Evolutionary conservation across 2,797 vertebrate species (phyloP).

Genomic region (Halcyon leucocephala): DNA sequence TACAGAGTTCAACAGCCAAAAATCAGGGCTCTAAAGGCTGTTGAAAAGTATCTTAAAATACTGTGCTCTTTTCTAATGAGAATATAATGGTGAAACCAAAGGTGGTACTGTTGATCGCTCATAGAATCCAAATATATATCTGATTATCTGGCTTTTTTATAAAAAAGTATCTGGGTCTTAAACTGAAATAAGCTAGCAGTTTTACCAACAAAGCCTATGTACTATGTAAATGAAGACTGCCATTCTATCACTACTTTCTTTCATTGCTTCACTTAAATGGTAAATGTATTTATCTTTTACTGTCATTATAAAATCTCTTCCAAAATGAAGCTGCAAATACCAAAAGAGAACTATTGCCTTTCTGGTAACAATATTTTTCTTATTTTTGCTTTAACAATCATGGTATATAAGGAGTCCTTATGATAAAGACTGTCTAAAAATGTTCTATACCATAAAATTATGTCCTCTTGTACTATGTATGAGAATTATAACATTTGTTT

Average conservation of each 20-base stretch:
- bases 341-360: not conserved
- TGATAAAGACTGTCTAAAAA: not conserved
- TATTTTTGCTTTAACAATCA: slow-evolving; percentile 35
- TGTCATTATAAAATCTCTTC: slow-evolving; percentile 23
- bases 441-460: not conserved
- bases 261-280: not conserved
- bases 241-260: not conserved
- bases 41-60: not conserved
- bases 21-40: not conserved
- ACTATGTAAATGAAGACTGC: slow-evolving; percentile 34
- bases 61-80: not conserved
- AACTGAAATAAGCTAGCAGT: not conserved
- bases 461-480: not conserved
- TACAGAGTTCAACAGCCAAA: not conserved
- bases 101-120: not conserved
- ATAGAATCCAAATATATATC: not conserved
- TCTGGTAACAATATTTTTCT: not conserved
- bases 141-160: not conserved
- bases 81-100: not conserved
- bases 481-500: slow-evolving; percentile 23
- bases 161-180: not conserved
- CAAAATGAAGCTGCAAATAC: not conserved
- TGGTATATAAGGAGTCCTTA: not conserved
- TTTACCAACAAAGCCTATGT: not conserved
- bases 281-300: slow-evolving; percentile 50